Evolutionary conservation across 2,113 vertebrate species (phyloP).

Genomic region (Synodontis membranacea): DNA sequence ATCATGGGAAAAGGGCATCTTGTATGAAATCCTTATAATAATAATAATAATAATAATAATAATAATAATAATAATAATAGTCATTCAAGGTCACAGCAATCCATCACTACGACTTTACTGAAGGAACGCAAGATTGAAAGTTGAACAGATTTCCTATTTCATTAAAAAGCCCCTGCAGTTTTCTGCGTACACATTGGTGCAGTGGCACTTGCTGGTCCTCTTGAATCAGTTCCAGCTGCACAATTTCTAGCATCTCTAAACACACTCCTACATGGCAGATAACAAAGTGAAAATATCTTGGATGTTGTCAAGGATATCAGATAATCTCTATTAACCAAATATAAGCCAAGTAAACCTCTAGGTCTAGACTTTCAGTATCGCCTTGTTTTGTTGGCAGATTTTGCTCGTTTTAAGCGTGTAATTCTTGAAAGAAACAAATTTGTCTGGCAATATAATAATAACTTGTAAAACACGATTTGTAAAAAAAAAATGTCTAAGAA

Average conservation of each 20-base stretch:
- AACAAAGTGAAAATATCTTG: background rate
- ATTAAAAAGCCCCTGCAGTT: background rate
- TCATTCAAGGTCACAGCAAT: background rate
- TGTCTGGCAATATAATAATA: background rate
- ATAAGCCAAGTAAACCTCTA: background rate
- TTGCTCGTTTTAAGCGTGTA: background rate
- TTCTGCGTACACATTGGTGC: background rate
- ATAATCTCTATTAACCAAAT: background rate
- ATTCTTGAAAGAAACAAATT: background rate
- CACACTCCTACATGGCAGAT: background rate
- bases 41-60: background rate
- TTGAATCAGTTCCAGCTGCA: background rate
- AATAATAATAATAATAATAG: background rate
- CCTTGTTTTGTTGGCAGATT: background rate
- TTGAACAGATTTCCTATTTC: background rate
- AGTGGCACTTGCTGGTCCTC: background rate
- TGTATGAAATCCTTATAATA: background rate
- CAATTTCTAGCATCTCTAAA: background rate
- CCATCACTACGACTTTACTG: too few species aligned
- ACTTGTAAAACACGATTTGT: background rate
- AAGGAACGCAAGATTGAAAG: background rate
- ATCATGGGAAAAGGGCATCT: background rate
- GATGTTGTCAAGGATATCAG: background rate
- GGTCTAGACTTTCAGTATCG: background rate
- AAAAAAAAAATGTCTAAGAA: background rate